Conservation (phyloP, 53 echinoderm and acorn worm genomes). For the Echinometra lucunter region DNA sequence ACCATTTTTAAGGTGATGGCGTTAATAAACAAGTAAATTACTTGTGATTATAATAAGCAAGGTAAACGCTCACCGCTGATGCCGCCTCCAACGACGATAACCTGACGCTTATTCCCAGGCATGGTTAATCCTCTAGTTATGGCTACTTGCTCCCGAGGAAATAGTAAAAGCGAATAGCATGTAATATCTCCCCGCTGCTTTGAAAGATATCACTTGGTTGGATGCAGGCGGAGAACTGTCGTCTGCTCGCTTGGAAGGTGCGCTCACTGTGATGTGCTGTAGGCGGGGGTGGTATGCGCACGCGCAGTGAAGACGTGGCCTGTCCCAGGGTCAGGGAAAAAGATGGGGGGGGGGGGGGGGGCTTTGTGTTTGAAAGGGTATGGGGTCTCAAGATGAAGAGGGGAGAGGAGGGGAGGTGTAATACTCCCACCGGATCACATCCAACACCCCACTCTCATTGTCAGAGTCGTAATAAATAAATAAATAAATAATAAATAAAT, state of each 20-base stretch:
- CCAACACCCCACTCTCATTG: too few species aligned
- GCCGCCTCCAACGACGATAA: slow-evolving; percentile 83
- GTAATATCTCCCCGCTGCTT: neutral
- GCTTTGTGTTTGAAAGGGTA: too few species aligned
- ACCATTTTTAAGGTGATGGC: neutral
- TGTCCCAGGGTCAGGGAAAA: neutral
- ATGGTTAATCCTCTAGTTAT: slow-evolving; percentile 1
- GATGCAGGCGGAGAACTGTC: neutral
- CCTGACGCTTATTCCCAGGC: slow-evolving; percentile 75
- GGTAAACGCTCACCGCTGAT: slow-evolving; percentile 81
- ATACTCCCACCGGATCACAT: neutral
- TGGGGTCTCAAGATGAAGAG: neutral
- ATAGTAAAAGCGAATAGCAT: neutral
- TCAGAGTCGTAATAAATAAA: too few species aligned
- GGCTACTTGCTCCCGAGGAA: neutral
- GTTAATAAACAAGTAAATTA: slow-evolving; percentile 6
- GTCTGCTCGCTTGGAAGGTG: neutral
- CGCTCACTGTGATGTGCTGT: too few species aligned
- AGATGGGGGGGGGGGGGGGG: neutral
- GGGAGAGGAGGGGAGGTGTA: neutral
- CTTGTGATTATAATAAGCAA: too few species aligned
- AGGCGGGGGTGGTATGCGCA: neutral
- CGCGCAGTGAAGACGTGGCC: neutral
- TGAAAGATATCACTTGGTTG: neutral
- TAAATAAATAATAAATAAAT: too few species aligned